These are phyloP conservation scores for Hemiscyllium ocellatum DNA, from an alignment of 2,113 vertebrate genomes.

Conservation along the genomic window DNA sequence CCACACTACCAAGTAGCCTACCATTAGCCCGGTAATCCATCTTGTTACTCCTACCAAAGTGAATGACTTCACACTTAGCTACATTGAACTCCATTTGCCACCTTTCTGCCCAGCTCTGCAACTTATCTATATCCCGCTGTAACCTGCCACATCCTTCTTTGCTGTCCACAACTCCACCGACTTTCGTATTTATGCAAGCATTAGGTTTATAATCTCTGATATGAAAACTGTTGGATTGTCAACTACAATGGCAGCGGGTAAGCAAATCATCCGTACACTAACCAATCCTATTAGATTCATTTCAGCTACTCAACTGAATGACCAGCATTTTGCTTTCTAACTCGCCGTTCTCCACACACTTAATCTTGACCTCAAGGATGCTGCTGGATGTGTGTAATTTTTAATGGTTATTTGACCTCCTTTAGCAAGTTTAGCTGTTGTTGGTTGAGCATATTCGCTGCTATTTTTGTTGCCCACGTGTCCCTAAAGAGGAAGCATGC, in stretches of 20 bases:
- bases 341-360: neutral
- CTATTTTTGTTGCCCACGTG: no score
- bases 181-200: neutral
- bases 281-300: neutral
- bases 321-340: neutral
- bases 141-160: no score
- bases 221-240: neutral
- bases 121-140: no score
- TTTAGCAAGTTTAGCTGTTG: neutral
- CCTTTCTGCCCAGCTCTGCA: no score
- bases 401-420: neutral
- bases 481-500: no score
- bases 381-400: neutral
- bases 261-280: neutral
- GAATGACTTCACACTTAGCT: no score
- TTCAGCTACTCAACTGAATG: neutral
- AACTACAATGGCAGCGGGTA: neutral
- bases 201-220: neutral
- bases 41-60: no score
- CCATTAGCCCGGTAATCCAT: no score
- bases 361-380: neutral
- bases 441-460: neutral
- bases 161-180: no score
- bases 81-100: no score
- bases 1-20: no score